Evolutionary conservation across 1,140 invertebrate genomes (phyloP).

Genomic region (Pogonus chalceus): DNA sequence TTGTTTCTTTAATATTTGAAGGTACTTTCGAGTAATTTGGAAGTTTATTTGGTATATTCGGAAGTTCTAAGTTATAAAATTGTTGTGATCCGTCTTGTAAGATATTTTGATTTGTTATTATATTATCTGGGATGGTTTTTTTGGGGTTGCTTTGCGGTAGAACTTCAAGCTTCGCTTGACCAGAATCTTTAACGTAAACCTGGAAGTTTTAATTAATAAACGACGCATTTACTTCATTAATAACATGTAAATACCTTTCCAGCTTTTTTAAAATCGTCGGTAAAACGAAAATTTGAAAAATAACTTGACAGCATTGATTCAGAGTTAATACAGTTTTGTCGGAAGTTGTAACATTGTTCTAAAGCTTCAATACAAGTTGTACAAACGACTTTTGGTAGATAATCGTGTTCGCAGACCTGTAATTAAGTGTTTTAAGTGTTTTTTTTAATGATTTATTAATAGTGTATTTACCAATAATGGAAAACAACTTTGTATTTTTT

Average conservation of each 20-base stretch:
- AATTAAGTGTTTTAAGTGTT: conserved; percentile 19
- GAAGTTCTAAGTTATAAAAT: not conserved
- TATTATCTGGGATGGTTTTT: not conserved
- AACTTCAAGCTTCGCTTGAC: conserved; percentile 25
- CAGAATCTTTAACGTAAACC: conserved; percentile 46
- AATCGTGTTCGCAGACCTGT: conserved; percentile 56
- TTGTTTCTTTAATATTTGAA: not conserved
- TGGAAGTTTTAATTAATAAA: conserved; percentile 11
- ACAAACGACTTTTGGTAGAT: conserved; percentile 60
- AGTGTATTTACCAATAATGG: conserved; percentile 44
- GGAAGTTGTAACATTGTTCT: conserved; percentile 50
- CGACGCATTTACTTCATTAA: conserved; percentile 8
- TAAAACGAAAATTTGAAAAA: conserved; percentile 48
- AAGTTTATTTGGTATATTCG: not conserved
- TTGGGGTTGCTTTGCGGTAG: not conserved
- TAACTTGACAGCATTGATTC: conserved; percentile 57
- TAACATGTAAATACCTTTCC: conserved; percentile 45
- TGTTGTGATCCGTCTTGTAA: not conserved
- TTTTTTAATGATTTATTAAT: conserved; percentile 12
- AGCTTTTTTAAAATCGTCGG: conserved; percentile 50
- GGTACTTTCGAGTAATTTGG: no score
- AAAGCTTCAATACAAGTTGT: conserved; percentile 50
- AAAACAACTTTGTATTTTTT: conserved; percentile 53
- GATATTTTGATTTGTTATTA: not conserved
- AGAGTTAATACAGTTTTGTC: conserved; percentile 53